Conservation (phyloP, 2,113 vertebrate genomes). For the Jaculus jaculus region DNA sequence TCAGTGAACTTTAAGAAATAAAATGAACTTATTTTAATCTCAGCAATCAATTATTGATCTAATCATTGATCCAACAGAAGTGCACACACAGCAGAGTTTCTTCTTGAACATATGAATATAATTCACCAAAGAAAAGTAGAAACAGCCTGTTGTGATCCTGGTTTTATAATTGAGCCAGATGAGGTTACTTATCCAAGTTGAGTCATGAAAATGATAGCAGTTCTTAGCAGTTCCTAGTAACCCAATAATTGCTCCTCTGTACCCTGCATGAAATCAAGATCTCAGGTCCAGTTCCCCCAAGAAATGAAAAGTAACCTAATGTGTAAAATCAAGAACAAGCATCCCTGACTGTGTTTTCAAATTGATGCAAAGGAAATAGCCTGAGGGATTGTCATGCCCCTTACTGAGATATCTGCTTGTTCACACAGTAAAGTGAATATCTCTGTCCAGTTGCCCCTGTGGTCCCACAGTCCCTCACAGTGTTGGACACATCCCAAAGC, state of each 20-base stretch:
- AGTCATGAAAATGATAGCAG: not conserved
- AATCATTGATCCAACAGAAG: not conserved
- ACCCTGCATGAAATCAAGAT: not conserved
- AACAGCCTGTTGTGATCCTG: not conserved
- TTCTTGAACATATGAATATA: not conserved
- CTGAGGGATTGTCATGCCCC: not conserved
- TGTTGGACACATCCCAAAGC: not conserved
- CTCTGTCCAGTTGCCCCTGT: not conserved
- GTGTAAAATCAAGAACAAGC: constrained; percentile 7
- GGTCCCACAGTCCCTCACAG: not conserved
- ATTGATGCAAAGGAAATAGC: not conserved
- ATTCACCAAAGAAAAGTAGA: constrained; percentile 26
- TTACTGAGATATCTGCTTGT: not conserved
- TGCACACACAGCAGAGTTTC: not conserved
- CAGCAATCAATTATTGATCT: not conserved
- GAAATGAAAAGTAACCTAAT: not conserved
- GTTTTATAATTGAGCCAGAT: constrained; percentile 19
- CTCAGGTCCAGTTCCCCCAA: constrained; percentile 16
- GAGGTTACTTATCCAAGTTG: not conserved
- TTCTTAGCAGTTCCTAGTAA: not conserved
- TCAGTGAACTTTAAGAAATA: not conserved
- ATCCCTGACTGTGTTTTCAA: constrained; percentile 22
- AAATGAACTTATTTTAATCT: constrained; percentile 14
- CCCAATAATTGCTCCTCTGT: not conserved
- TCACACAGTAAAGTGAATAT: not conserved